Evolutionary conservation across 2,888 invertebrate genomes (phyloP), one percentile per base, ranked within the genome.

Genomic region (Hypomecis punctinalis): DNA sequence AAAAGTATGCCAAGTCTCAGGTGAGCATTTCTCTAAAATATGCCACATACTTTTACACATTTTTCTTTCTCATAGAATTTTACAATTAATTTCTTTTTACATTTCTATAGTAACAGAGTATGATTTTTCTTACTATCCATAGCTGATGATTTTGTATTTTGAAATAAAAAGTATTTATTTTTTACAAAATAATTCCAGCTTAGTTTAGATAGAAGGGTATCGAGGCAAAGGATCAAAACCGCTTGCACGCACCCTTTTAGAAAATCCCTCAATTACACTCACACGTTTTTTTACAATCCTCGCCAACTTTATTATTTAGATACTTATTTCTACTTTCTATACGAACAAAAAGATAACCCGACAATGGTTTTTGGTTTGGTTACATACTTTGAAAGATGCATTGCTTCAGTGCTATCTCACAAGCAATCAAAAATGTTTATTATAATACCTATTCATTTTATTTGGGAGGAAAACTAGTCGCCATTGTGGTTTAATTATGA

Each of bases 1-100:
- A 98, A 98, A 91, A 98, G 98, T 93, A 98, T 99, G 98, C 98
- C 98, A 4, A 98, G 98, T 82, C 93, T 98, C 68, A 98, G 98
- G 98, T 98, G 92, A 91, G 93, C 77, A 33, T 11, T n/a, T 42
- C 42, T 11, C 58, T 49, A 6, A 33, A 37, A 6, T 45, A 45
- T 13, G 48, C 23, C 42, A 7, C 9, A 36, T 10, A 43, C 8
- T 33, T 49, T 11, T 49, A 13, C 33, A 9, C 8, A 11, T 49
- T 13, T 56, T 56, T 48, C 53, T 70, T 49, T 63, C 36, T 61
- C 13, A 62, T 68, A 66, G 66, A 63, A 46, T 9, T 65, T 67
- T 69, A 60, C 47, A 62, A 54, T 61, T 52, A n/a, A 51, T 66
- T 61, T 61, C 6, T 52, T 54, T 49, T 40, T 43, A 54, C 11